A percentile compares a stretch with the other conserved stretches of the same genome.
These are phyloP conservation scores for Nanorana parkeri DNA, from an alignment of 2,113 vertebrate genomes.

Conservation along the genomic window DNA sequence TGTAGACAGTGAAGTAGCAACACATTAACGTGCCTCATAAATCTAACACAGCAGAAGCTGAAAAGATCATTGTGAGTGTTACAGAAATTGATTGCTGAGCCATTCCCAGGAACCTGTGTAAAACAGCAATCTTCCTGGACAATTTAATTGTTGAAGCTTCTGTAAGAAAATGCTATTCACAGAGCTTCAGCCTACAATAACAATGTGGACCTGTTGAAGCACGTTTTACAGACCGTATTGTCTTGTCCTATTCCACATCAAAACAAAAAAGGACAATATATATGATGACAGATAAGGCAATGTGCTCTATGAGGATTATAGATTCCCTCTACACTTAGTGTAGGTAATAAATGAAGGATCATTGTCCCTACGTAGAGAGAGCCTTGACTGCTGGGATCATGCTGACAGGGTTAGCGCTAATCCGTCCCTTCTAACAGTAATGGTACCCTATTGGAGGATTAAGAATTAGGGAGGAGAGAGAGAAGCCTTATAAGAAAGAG, in stretches of 20 bases:
- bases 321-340: too few species aligned
- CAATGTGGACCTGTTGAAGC: neutral
- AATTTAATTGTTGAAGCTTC: neutral
- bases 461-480: too few species aligned
- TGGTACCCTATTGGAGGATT: too few species aligned
- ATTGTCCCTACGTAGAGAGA: too few species aligned
- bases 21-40: slow-evolving; percentile 24
- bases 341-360: too few species aligned
- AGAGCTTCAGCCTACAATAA: neutral
- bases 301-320: too few species aligned
- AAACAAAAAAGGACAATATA: neutral
- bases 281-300: too few species aligned
- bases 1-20: neutral
- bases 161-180: slow-evolving; percentile 1
- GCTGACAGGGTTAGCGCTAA: too few species aligned
- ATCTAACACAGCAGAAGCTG: slow-evolving; percentile 14
- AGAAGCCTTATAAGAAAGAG: too few species aligned
- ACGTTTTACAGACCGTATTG: neutral
- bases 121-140: slow-evolving; percentile 15
- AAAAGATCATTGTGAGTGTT: slow-evolving; percentile 16
- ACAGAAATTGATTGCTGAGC: slow-evolving; percentile 31
- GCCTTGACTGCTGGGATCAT: too few species aligned
- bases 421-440: too few species aligned
- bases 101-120: slow-evolving; percentile 11
- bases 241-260: neutral